Evolutionary conservation across 2,113 vertebrate species (phyloP).

Genomic region (Thymallus thymallus): DNA sequence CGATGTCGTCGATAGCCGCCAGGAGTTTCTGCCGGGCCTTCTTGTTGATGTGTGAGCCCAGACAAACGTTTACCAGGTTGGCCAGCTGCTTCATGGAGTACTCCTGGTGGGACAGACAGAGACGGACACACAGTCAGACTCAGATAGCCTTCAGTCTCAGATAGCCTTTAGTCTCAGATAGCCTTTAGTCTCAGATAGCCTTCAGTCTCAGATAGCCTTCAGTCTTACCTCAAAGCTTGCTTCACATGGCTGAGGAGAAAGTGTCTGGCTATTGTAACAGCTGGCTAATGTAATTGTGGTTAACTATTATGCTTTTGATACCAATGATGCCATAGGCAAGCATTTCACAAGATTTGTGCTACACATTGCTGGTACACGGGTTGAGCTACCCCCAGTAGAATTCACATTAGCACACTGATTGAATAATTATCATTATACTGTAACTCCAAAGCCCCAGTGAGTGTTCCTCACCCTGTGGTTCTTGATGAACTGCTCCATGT

Average conservation of each 20-base stretch:
- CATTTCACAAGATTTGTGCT: too few relatives aligned
- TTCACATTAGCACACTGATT: too few relatives aligned
- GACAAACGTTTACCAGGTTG: conserved; percentile 95
- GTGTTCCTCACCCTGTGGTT: conserved; percentile 86
- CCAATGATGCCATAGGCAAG: too few relatives aligned
- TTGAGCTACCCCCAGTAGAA: too few relatives aligned
- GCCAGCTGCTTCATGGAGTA: conserved; percentile 97
- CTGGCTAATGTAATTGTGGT: background rate
- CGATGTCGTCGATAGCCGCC: conserved; percentile 92
- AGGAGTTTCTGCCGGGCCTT: conserved; percentile 95
- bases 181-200: background rate
- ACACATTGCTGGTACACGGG: too few relatives aligned
- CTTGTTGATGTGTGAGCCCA: conserved; percentile 98
- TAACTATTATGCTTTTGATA: background rate
- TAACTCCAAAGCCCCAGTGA: too few relatives aligned
- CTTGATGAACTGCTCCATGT: conserved; percentile 98
- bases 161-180: background rate
- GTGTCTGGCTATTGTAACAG: too few relatives aligned
- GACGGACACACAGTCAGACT: background rate
- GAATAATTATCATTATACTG: too few relatives aligned
- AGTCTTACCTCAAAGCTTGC: too few relatives aligned
- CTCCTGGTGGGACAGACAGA: conserved; percentile 73
- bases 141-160: background rate
- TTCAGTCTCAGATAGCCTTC: too few relatives aligned
- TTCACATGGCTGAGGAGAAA: too few relatives aligned